Evolutionary conservation across 2,797 vertebrate genomes (phyloP).

Genomic region (Gallinago solitaria): DNA sequence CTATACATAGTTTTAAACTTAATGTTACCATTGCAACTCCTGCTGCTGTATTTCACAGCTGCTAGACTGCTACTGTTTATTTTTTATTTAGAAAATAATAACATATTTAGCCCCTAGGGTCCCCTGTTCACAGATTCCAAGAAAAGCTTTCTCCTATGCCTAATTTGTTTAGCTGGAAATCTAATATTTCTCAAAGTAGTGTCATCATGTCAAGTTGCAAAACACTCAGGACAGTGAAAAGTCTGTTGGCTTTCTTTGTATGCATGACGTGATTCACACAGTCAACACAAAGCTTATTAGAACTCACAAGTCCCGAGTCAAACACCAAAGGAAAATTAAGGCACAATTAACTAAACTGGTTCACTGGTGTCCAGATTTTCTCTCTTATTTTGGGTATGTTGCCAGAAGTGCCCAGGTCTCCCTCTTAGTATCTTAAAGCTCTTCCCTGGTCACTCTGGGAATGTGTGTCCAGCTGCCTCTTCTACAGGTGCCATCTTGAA

Average conservation of each 20-base stretch:
- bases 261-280: neutral
- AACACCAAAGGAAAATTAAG: neutral
- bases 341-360: neutral
- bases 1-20: neutral
- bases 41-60: neutral
- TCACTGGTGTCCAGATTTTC: neutral
- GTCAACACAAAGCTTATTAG: neutral
- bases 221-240: neutral
- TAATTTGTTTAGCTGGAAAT: neutral
- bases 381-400: neutral
- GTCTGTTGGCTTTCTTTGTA: neutral
- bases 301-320: neutral
- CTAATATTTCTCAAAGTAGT: neutral
- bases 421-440: neutral
- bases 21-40: neutral
- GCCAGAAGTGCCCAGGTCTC: neutral
- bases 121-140: neutral
- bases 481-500: neutral
- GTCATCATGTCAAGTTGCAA: neutral
- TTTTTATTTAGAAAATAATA: neutral
- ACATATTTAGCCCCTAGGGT: neutral
- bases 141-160: neutral
- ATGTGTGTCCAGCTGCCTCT: neutral
- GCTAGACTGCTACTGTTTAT: neutral
- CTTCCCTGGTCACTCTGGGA: neutral